A percentile compares a stretch with the other conserved stretches of the same genome.
Conservation (phyloP, 2,888 invertebrate genomes). For the Crioceris asparagi region DNA sequence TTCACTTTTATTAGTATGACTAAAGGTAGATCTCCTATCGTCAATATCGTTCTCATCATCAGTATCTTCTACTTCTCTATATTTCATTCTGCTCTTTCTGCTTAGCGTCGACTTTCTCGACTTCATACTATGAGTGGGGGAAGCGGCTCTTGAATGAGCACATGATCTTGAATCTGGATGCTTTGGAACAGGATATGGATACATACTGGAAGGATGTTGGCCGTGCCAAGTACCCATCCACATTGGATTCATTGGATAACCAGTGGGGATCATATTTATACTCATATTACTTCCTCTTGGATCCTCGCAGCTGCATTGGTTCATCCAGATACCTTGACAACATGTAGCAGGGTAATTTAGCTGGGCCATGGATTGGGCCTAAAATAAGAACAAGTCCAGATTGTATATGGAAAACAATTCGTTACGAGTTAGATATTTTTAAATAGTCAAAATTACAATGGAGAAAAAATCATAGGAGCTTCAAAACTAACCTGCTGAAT, state of each 20-base stretch:
- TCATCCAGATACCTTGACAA: conserved; percentile 34
- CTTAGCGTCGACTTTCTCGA: conserved; percentile 58
- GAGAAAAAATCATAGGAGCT: too few relatives aligned
- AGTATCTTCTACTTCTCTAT: conserved; percentile 41
- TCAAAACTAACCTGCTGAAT: conserved; percentile 47
- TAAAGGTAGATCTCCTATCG: conserved; percentile 32
- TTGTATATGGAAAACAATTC: too few relatives aligned
- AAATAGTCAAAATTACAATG: too few relatives aligned
- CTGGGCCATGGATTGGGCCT: conserved; percentile 65
- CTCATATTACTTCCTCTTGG: conserved; percentile 46
- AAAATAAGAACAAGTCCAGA: conserved; percentile 17
- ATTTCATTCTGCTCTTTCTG: conserved; percentile 41
- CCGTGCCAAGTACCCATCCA: conserved; percentile 41
- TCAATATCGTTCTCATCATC: conserved; percentile 33
- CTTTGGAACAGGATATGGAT: conserved; percentile 34
- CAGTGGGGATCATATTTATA: conserved; percentile 37
- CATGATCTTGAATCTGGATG: conserved; percentile 46
- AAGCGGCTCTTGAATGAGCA: conserved; percentile 52
- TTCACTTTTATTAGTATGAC: conserved; percentile 27
- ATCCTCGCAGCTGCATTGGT: conserved; percentile 31
- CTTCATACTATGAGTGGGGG: conserved; percentile 58
- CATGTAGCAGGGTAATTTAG: conserved; percentile 50
- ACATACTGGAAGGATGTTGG: conserved; percentile 32
- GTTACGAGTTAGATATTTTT: too few relatives aligned
- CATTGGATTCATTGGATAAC: conserved; percentile 35